Percentiles rank a stretch among this genome's conserved stretches.
Conservation (phyloP, 2,888 invertebrate genomes). For the Pachliopta kotzebuea region DNA sequence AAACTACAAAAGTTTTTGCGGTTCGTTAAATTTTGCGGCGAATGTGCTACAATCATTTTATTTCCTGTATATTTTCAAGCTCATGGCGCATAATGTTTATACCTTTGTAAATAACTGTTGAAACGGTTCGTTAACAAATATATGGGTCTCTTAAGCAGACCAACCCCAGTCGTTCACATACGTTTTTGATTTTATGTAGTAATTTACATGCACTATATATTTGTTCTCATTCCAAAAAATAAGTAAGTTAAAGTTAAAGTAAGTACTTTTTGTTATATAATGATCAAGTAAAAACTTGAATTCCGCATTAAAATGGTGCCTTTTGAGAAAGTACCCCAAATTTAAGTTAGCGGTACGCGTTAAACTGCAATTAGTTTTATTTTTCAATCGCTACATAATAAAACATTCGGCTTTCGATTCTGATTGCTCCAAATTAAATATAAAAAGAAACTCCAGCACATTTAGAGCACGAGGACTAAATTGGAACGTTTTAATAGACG, state of each 20-base stretch:
- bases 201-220: not conserved
- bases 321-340: constrained; percentile 54
- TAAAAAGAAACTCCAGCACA: constrained; percentile 31
- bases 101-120: constrained; percentile 36
- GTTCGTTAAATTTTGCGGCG: constrained; percentile 49
- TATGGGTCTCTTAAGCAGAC: constrained; percentile 12
- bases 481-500: constrained; percentile 45
- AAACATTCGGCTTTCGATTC: constrained; percentile 41
- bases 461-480: constrained; percentile 41
- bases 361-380: constrained; percentile 48
- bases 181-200: not conserved
- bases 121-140: constrained; percentile 36
- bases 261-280: not conserved
- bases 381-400: constrained; percentile 41
- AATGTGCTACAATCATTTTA: constrained; percentile 44
- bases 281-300: constrained; percentile 18
- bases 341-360: constrained; percentile 51
- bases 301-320: constrained; percentile 36
- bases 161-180: not conserved
- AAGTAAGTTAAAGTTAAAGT: not conserved
- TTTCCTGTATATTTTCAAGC: constrained; percentile 46
- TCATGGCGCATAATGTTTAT: constrained; percentile 47
- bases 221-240: not conserved
- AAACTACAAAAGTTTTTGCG: constrained; percentile 50
- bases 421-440: constrained; percentile 42